Evolutionary conservation across 2,113 vertebrate genomes (phyloP).

Genomic region (Ctenomys sociabilis): DNA sequence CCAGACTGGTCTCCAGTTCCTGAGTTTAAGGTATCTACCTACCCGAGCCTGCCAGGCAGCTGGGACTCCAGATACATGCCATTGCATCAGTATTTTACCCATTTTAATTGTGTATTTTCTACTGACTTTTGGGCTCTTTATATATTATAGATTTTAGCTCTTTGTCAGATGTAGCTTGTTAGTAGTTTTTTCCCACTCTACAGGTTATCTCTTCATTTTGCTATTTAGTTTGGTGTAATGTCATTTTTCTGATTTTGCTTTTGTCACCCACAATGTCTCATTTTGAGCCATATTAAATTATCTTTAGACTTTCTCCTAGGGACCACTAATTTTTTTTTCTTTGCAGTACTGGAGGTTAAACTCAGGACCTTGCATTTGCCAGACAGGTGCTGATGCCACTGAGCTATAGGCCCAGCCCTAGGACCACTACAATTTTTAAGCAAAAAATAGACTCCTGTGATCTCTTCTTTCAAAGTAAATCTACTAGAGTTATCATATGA

Average conservation of each 20-base stretch:
- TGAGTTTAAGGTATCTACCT: not conserved
- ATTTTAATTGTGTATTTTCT: not conserved
- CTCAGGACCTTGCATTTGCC: no score
- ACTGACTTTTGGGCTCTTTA: not conserved
- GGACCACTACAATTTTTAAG: not conserved
- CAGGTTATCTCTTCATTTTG: not conserved
- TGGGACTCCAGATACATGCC: not conserved
- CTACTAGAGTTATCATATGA: not conserved
- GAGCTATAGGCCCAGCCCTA: no score
- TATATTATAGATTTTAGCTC: not conserved
- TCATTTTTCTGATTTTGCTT: not conserved
- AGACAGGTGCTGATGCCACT: no score
- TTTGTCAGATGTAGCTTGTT: not conserved
- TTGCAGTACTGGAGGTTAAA: no score
- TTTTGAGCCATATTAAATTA: not conserved
- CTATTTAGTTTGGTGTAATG: not conserved
- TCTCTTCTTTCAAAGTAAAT: conserved; percentile 20
- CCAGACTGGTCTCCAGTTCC: not conserved
- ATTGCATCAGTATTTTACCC: not conserved
- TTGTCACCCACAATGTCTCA: not conserved
- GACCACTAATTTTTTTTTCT: not conserved
- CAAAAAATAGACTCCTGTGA: not conserved
- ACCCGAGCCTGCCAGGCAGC: not conserved
- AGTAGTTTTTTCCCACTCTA: not conserved
- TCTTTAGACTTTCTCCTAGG: conserved; percentile 9